A percentile compares a stretch with the other conserved stretches of the same genome.
Evolutionary conservation across 2,113 vertebrate genomes (phyloP).

Genomic region (Balaeniceps rex): DNA sequence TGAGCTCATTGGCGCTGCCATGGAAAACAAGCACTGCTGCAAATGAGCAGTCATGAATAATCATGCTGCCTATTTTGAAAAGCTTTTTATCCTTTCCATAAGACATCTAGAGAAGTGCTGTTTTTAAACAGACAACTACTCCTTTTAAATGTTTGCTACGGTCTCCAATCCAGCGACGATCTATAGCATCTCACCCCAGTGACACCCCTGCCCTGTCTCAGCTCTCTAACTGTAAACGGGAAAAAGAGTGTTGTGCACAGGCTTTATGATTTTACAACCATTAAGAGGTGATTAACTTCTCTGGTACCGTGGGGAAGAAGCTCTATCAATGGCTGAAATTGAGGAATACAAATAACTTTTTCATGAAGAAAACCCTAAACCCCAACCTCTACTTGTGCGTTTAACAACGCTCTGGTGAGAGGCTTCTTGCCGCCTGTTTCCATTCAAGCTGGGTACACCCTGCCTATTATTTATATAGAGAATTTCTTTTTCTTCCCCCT

Average conservation of each 20-base stretch:
- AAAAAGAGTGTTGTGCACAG: neutral
- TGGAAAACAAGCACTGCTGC: slow-evolving; percentile 11
- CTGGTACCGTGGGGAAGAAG: neutral
- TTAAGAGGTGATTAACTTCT: neutral
- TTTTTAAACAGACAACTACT: neutral
- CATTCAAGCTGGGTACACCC: neutral
- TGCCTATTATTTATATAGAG: neutral
- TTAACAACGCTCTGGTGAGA: neutral
- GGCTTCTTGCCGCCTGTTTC: neutral
- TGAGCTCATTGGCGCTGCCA: neutral
- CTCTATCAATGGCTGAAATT: neutral
- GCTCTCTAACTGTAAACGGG: neutral
- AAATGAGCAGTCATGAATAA: slow-evolving; percentile 47
- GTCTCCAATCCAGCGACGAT: neutral
- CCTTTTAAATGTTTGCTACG: neutral
- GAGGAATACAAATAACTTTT: neutral
- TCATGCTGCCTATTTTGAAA: slow-evolving; percentile 50
- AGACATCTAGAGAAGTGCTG: neutral
- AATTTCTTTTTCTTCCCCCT: neutral
- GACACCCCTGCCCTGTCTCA: neutral
- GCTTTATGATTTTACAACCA: fast-evolving
- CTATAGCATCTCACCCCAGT: neutral
- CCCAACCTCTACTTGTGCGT: neutral
- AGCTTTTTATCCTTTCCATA: neutral
- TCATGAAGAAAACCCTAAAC: neutral